Conservation (phyloP, 2,113 vertebrate species). For the Anoplopoma fimbria region DNA sequence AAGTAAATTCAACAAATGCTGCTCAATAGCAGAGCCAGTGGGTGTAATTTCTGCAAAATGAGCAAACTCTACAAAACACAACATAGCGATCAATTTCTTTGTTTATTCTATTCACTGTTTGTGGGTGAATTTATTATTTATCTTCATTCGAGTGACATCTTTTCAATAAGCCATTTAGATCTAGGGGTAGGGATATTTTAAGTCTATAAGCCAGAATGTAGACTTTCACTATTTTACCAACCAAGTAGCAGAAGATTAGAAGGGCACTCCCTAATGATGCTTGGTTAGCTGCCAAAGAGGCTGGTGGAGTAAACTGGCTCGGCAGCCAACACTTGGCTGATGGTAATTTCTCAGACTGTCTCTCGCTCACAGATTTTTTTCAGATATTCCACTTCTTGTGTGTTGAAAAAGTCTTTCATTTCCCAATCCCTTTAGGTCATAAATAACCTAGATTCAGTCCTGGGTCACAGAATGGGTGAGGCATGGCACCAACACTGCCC, state of each 20-base stretch:
- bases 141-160: background rate
- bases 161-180: background rate
- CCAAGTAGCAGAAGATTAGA: constrained; percentile 19
- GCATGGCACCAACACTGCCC: background rate
- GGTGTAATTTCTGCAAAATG: background rate
- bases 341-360: constrained; percentile 2
- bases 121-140: background rate
- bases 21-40: background rate
- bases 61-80: constrained; percentile 7
- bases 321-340: constrained; percentile 3
- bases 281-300: constrained; percentile 29
- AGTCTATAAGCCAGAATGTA: constrained; percentile 1
- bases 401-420: constrained; percentile 5
- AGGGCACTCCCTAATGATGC: background rate
- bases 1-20: background rate
- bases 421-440: constrained; percentile 8
- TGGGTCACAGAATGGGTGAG: background rate
- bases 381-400: constrained; percentile 11
- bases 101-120: background rate
- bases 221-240: background rate
- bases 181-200: background rate
- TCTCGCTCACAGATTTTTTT: background rate
- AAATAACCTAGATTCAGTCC: constrained; percentile 29
- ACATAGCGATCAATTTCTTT: background rate
- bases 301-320: background rate